Evolutionary conservation across 2,888 invertebrate species (phyloP).

Genomic region (Hirtodrosophila cameraria): DNA sequence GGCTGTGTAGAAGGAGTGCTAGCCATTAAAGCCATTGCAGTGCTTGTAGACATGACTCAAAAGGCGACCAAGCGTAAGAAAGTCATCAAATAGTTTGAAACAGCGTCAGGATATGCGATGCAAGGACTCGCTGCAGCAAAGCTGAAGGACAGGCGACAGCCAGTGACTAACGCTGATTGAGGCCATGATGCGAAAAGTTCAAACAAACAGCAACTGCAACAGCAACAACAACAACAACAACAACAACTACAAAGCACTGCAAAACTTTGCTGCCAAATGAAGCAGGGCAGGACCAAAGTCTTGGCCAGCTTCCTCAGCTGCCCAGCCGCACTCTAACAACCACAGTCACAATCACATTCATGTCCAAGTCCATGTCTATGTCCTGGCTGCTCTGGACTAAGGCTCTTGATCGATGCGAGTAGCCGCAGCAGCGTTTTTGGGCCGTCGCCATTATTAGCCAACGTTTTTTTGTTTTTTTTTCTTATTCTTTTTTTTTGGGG

Average conservation of each 20-base stretch:
- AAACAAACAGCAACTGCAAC: conserved; percentile 35
- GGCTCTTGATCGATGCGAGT: conserved; percentile 65
- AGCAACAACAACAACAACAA: conserved; percentile 6
- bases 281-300: conserved; percentile 37
- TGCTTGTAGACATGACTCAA: conserved; percentile 46
- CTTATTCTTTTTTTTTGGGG: conserved; percentile 49
- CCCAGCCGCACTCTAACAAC: conserved; percentile 13
- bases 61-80: conserved; percentile 65
- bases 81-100: conserved; percentile 69
- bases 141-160: conserved; percentile 59
- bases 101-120: conserved; percentile 37
- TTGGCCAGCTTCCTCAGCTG: conserved; percentile 30
- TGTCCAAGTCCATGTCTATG: conserved; percentile 45
- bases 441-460: conserved; percentile 68
- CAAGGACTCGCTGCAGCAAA: conserved; percentile 44
- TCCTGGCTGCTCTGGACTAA: conserved; percentile 12
- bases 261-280: conserved; percentile 60
- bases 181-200: conserved; percentile 70
- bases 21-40: conserved; percentile 32
- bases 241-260: conserved; percentile 12
- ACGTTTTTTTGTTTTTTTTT: conserved; percentile 22
- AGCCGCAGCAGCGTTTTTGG: conserved; percentile 57
- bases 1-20: no score
- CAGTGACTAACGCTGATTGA: conserved; percentile 72
- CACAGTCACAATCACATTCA: conserved; percentile 5